These are phyloP conservation scores for Pheosia gnoma DNA, from an alignment of 2,888 invertebrate species.

Conservation along the genomic window DNA sequence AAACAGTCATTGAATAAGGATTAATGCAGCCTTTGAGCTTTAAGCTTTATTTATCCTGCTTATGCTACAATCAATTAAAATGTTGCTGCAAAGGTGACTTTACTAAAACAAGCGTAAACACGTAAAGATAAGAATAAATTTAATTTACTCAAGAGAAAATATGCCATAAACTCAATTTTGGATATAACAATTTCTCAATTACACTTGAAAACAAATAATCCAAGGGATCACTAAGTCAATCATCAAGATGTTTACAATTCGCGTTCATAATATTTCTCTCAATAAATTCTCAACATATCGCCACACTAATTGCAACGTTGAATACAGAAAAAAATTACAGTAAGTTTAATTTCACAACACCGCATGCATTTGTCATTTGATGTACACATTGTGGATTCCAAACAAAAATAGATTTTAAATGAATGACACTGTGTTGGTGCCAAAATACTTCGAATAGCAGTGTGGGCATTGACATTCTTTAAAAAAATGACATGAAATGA, in stretches of 20 bases:
- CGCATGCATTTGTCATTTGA: constrained; percentile 52
- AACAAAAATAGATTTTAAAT: constrained; percentile 77
- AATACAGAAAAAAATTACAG: constrained; percentile 19
- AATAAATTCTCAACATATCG: constrained; percentile 14
- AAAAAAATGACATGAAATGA: constrained; percentile 39
- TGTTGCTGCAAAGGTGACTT: too few species aligned
- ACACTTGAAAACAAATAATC: constrained; percentile 5
- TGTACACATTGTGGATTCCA: constrained; percentile 61
- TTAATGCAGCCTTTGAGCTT: too few species aligned
- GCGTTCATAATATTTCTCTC: constrained; percentile 6
- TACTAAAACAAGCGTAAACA: too few species aligned
- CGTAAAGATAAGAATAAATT: neutral
- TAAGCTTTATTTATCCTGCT: too few species aligned
- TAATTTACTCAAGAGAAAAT: neutral
- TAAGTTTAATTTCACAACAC: constrained; percentile 35
- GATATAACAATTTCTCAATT: neutral
- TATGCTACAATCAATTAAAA: too few species aligned
- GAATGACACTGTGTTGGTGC: constrained; percentile 74
- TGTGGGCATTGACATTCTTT: constrained; percentile 72
- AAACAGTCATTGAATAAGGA: too few species aligned
- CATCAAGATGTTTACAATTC: neutral
- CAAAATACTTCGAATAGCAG: constrained; percentile 78
- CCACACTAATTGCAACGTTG: constrained; percentile 17
- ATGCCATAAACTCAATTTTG: neutral
- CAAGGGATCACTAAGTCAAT: neutral